phyloP scores from a whole-genome alignment of 2,888 invertebrate genomes.

The Venustoraphidia nigricollis region DNA sequence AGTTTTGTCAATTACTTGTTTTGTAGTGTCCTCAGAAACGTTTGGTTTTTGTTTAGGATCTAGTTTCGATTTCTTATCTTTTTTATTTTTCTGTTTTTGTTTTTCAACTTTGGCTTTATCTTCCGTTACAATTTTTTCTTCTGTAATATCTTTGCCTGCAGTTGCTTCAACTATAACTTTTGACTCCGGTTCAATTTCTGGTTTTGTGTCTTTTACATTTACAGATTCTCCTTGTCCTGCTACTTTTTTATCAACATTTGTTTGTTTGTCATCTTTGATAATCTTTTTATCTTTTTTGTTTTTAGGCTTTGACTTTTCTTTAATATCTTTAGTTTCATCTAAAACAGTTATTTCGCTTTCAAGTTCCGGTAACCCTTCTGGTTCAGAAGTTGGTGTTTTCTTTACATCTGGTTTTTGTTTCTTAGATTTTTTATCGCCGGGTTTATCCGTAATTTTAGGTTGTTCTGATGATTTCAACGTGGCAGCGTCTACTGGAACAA shows the following conservation, averaged over 20 bases:
- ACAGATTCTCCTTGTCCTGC: background rate
- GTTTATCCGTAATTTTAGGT: too few species aligned
- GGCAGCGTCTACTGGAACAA: slow-evolving; percentile 30
- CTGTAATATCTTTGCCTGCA: slow-evolving; percentile 2
- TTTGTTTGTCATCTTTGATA: slow-evolving; percentile 5
- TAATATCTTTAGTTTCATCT: too few species aligned
- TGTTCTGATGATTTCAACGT: slow-evolving; percentile 1
- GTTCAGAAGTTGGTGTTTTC: background rate
- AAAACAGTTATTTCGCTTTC: too few species aligned
- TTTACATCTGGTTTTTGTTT: background rate
- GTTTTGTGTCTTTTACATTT: slow-evolving; percentile 11
- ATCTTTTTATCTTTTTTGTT: slow-evolving; percentile 5
- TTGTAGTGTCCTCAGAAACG: background rate
- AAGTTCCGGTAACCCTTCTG: too few species aligned
- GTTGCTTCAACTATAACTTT: slow-evolving; percentile 21
- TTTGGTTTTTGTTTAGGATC: slow-evolving; percentile 4
- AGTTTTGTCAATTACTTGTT: background rate
- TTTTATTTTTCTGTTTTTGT: slow-evolving; percentile 4
- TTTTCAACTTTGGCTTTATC: slow-evolving; percentile 1
- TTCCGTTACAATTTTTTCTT: slow-evolving; percentile 1
- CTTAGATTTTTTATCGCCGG: background rate
- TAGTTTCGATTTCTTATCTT: slow-evolving; percentile 11
- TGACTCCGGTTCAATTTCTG: slow-evolving; percentile 22
- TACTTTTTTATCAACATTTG: slow-evolving; percentile 5
- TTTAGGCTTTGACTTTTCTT: slow-evolving; percentile 5